Conservation (phyloP, 2,797 vertebrate species). For the Pipistrellus kuhlii region DNA sequence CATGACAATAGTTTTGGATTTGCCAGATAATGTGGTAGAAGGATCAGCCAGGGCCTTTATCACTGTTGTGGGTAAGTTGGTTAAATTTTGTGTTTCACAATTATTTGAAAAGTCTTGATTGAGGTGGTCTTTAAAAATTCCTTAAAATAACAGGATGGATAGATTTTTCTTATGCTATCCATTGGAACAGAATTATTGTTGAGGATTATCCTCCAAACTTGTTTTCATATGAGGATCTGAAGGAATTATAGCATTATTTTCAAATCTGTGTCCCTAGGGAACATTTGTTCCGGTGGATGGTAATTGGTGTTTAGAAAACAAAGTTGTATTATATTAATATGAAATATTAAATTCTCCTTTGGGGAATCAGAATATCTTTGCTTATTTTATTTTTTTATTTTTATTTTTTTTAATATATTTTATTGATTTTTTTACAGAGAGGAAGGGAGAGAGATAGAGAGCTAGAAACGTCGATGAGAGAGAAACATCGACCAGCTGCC, state of each 20-base stretch:
- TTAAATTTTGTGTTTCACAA: neutral
- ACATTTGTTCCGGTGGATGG: neutral
- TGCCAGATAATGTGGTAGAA: slow-evolving; percentile 81
- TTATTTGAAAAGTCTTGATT: slow-evolving; percentile 25
- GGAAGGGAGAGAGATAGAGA: no score
- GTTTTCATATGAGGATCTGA: neutral
- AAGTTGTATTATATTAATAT: neutral
- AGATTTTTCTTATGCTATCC: neutral
- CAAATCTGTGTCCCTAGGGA: neutral
- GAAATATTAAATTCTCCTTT: slow-evolving; percentile 24
- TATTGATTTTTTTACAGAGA: no score
- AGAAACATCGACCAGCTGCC: no score
- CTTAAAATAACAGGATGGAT: neutral
- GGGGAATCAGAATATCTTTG: neutral
- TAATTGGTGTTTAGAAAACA: neutral
- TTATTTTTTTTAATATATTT: no score
- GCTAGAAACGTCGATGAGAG: no score
- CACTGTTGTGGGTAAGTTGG: slow-evolving; percentile 85
- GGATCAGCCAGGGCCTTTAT: slow-evolving; percentile 85
- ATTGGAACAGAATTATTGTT: neutral
- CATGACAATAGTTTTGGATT: slow-evolving; percentile 74
- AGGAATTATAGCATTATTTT: neutral
- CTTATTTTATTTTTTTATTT: no score
- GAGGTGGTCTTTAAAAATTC: neutral
- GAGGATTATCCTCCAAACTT: neutral